Conservation (phyloP, 2,113 vertebrate genomes). For the mouse (Mus musculus) region DNA sequence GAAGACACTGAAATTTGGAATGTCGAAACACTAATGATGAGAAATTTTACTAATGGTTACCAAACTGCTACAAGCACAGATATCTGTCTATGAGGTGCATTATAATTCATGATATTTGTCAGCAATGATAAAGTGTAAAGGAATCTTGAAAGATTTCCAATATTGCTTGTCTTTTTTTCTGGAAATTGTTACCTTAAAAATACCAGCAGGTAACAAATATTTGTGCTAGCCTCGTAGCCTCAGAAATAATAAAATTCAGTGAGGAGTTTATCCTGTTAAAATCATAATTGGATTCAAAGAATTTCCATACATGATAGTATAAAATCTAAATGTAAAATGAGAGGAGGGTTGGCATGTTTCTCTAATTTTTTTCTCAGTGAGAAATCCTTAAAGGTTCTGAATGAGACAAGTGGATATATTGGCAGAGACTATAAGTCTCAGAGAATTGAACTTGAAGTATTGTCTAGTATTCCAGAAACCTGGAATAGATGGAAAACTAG, state of each 20-base stretch:
- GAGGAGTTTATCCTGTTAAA: background rate
- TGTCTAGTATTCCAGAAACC: background rate
- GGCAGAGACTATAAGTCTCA: background rate
- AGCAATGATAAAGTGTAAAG: background rate
- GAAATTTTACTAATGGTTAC: background rate
- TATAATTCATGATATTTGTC: background rate
- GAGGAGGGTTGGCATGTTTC: accelerated
- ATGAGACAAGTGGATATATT: background rate
- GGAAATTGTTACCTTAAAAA: background rate
- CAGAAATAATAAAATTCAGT: background rate
- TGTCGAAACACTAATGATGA: background rate
- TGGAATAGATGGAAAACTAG: background rate
- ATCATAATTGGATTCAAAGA: background rate
- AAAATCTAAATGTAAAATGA: background rate
- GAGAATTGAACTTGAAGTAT: background rate
- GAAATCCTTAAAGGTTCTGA: background rate
- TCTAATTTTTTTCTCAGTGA: background rate
- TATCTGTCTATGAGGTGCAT: background rate
- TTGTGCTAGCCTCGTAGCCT: background rate
- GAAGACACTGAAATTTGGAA: background rate
- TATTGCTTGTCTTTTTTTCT: background rate
- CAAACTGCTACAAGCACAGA: background rate
- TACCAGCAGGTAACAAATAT: background rate
- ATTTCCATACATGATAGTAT: background rate
- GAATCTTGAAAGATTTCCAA: background rate